phyloP scores from a whole-genome alignment of 2,797 vertebrate species.

The Poecilia gillii region DNA sequence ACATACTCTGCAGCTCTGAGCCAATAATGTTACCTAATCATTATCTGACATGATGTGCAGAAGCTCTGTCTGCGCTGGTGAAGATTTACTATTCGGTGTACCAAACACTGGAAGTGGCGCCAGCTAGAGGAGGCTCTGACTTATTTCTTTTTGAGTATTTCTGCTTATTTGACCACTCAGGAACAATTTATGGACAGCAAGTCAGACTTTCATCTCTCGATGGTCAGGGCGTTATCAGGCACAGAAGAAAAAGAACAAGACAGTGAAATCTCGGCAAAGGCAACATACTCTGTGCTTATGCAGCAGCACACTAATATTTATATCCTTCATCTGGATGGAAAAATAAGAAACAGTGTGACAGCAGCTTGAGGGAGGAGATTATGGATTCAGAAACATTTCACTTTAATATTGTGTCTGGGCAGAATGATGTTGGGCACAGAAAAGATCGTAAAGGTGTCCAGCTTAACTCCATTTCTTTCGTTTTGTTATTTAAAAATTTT shows the following conservation, averaged over 20 bases:
- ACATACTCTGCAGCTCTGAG: background rate
- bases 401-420: background rate
- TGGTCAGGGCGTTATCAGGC: background rate
- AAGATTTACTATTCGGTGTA: background rate
- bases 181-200: background rate
- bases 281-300: background rate
- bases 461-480: background rate
- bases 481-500: background rate
- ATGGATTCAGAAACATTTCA: background rate
- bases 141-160: background rate
- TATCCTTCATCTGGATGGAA: background rate
- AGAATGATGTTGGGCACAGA: background rate
- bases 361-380: background rate
- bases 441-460: background rate
- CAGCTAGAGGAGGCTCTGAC: background rate
- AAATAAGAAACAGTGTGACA: no score
- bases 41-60: background rate
- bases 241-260: background rate
- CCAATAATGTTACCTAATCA: background rate
- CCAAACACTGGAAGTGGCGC: background rate
- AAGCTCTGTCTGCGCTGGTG: background rate
- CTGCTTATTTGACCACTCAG: background rate
- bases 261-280: background rate
- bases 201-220: background rate
- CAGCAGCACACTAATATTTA: background rate